Evolutionary conservation across 2,113 vertebrate species (phyloP).

Genomic region (Arizona elegans): DNA sequence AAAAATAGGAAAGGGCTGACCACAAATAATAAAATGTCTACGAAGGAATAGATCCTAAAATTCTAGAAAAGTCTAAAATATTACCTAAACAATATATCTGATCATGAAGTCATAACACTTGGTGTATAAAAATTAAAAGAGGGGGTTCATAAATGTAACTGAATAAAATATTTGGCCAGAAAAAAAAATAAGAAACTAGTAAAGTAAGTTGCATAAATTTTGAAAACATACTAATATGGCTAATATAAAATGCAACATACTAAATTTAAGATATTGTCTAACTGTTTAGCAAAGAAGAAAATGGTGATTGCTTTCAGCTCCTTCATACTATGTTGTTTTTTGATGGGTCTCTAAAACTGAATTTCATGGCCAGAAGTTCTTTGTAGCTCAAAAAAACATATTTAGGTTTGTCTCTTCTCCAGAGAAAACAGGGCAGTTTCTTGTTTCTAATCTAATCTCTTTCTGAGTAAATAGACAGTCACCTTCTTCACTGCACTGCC

Average conservation of each 20-base stretch:
- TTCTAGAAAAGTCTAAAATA: not conserved
- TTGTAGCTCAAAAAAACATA: not conserved
- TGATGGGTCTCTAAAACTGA: not conserved
- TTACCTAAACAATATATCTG: not conserved
- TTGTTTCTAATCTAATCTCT: not conserved
- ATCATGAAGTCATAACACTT: not conserved
- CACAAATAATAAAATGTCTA: not conserved
- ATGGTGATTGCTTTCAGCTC: not conserved
- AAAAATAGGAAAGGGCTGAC: not conserved
- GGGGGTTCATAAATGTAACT: not conserved
- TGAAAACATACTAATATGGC: not conserved
- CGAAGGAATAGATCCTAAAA: not conserved
- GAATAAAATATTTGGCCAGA: not conserved
- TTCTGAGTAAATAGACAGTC: not conserved
- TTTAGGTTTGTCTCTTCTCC: not conserved
- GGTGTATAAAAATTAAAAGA: not conserved
- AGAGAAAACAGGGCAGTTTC: not conserved
- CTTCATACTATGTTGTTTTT: not conserved
- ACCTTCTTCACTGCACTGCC: not conserved
- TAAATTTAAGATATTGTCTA: not conserved
- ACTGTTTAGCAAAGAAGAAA: not conserved
- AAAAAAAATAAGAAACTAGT: not conserved
- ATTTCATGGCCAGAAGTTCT: not conserved
- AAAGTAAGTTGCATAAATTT: not conserved
- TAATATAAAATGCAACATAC: not conserved